Conservation (phyloP, 2,113 vertebrate species). For the Mugil cephalus region DNA sequence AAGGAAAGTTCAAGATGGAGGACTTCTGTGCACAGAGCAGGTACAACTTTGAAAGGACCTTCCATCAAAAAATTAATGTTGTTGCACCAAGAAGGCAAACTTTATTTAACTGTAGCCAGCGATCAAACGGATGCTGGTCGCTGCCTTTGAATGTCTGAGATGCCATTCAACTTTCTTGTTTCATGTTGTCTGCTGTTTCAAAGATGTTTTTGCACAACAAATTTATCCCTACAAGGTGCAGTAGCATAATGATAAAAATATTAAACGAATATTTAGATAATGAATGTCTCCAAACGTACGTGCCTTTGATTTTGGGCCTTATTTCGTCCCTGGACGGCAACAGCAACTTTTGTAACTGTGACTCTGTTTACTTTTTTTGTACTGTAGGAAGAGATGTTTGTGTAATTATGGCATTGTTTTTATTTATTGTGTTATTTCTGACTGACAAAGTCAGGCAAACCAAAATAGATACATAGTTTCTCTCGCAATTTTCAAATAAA, state of each 20-base stretch:
- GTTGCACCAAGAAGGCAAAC: not conserved
- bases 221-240: conserved; percentile 28
- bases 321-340: conserved; percentile 22
- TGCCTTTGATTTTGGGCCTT: conserved; percentile 66
- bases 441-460: conserved; percentile 47
- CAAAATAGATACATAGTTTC: conserved; percentile 55
- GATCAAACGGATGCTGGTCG: conserved; percentile 15
- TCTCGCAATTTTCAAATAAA: conserved; percentile 72
- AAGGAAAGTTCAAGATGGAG: conserved; percentile 15
- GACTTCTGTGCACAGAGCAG: conserved; percentile 7
- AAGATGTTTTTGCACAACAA: conserved; percentile 55
- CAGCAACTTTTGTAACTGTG: conserved; percentile 68
- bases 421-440: conserved; percentile 74
- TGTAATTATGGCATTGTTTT: conserved; percentile 59
- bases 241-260: conserved; percentile 25
- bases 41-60: not conserved
- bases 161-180: conserved; percentile 11
- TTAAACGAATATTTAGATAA: conserved; percentile 40
- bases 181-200: conserved; percentile 52
- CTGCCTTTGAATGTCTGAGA: conserved; percentile 57
- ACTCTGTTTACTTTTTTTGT: conserved; percentile 43
- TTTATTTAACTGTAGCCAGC: conserved; percentile 32
- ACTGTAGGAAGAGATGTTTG: conserved; percentile 52
- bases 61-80: conserved; percentile 2
- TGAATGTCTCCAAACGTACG: conserved; percentile 61